Evolutionary conservation across 2,888 invertebrate genomes (phyloP).

Genomic region (Nomada ferruginata): DNA sequence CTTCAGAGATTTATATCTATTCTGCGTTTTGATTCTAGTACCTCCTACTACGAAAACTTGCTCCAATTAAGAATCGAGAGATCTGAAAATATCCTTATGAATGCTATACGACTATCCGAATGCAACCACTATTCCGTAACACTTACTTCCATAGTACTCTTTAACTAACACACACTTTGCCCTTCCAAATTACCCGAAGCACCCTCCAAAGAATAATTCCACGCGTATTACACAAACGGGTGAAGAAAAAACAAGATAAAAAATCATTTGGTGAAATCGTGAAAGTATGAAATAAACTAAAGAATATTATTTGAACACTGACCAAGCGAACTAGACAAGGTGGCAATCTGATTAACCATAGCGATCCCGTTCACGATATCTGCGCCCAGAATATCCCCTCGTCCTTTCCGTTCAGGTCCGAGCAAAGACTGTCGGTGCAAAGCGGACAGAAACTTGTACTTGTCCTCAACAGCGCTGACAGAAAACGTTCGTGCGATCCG

Average conservation of each 20-base stretch:
- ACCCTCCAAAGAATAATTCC: background rate
- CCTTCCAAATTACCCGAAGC: background rate
- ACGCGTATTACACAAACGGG: background rate
- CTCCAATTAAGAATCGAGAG: background rate
- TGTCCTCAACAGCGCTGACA: conserved; percentile 29
- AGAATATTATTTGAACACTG: conserved; percentile 31
- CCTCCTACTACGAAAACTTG: background rate
- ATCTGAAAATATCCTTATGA: background rate
- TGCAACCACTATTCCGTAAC: too few species aligned
- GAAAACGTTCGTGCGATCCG: conserved; percentile 41
- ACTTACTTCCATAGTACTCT: too few species aligned
- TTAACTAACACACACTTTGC: background rate
- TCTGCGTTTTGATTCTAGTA: conserved; percentile 4
- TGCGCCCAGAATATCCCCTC: background rate
- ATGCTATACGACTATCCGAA: background rate
- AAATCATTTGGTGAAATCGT: background rate
- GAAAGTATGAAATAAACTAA: background rate
- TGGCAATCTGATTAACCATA: conserved; percentile 66
- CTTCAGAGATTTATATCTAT: background rate
- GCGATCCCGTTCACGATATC: background rate
- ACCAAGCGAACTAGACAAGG: conserved; percentile 64
- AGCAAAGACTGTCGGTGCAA: conserved; percentile 33
- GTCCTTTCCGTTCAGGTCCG: conserved; percentile 8
- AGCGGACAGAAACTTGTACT: conserved; percentile 38
- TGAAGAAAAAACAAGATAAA: background rate